Base-by-base conservation (phyloP, 2,113 vertebrate genomes). In the Hippoglossus stenolepis region DNA sequence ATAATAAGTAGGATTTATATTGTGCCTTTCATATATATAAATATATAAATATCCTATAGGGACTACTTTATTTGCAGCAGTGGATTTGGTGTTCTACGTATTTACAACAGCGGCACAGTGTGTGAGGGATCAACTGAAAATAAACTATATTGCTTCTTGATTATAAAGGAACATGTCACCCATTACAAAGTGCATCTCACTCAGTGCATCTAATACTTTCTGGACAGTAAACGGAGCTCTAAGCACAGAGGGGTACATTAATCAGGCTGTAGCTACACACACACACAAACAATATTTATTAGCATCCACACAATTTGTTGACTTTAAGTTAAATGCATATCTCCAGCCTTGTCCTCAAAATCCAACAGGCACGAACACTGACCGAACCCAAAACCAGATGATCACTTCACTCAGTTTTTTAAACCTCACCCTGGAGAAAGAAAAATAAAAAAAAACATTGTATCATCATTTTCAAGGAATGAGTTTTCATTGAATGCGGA, bases 391-490 rank as follows among this genome's bases (percentile, higher is more conserved):
- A 4, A 60, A 40, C 40, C 56, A 73, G 3, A 56, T 1, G 31
- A 31, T 31, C 31, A 6, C 17, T 9, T 5, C 5, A 12, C 38
- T 40, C 11, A 12, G 38, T 12, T 40, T 40, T 13, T 43, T 43
- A 3, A 14, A 13, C 26, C 47, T 60, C 12, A 40, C 21, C 40
- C 11, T 43, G 40, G 40, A 43, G 18, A 23, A 62, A 13, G 7
- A 28, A 62, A 11, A 31, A 51, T n/a, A 60, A 60, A 38, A 13
- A 60, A 56, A 76, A 40, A 47, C 59, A 71, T 17, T 51, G 15
- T 18, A 7, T 12, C 61, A 35, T 14, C 11, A 47, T 64, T 31
- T 57, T 38, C 4, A 53, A 40, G 45, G 0, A 40, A 73, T 31
- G 23, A 1, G 57, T 71, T 62, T 1, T 45, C 23, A 31, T 8